A percentile compares a stretch with the other conserved stretches of the same genome.
phyloP scores from a whole-genome alignment of 2,888 invertebrate species.

The Acanthosepion pharaonis region DNA sequence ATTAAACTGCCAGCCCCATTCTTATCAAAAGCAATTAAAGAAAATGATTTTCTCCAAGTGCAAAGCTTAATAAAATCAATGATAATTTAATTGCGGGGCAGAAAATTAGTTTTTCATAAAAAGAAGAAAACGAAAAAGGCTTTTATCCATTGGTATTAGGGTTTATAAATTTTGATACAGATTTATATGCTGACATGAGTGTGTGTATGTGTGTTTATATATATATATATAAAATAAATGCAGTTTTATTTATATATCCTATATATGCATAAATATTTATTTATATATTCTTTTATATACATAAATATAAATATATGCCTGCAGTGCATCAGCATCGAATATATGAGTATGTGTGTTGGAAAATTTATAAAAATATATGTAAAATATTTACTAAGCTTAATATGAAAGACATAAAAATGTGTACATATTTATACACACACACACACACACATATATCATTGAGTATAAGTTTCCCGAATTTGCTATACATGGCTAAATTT shows the following conservation, averaged over 20 bases:
- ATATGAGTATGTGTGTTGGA: too few relatives aligned
- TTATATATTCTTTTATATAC: too few relatives aligned
- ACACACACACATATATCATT: too few relatives aligned
- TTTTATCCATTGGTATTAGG: not conserved
- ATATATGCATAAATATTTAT: not conserved
- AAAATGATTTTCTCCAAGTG: not conserved
- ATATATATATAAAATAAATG: not conserved
- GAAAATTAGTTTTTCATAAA: not conserved
- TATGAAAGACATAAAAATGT: too few relatives aligned
- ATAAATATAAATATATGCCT: too few relatives aligned
- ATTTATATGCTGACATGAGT: not conserved
- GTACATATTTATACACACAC: too few relatives aligned
- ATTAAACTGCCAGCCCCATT: constrained; percentile 11
- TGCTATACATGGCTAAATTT: too few relatives aligned
- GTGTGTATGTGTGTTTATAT: not conserved
- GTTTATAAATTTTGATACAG: not conserved
- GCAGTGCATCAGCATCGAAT: too few relatives aligned
- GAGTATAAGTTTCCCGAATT: too few relatives aligned
- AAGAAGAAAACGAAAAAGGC: not conserved
- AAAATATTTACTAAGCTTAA: too few relatives aligned
- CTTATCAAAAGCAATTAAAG: constrained; percentile 18
- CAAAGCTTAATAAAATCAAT: constrained; percentile 33
- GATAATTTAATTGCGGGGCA: constrained; percentile 6
- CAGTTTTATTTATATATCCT: too few relatives aligned
- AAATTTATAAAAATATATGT: too few relatives aligned